A percentile compares a stretch with the other conserved stretches of the same genome.
Evolutionary conservation across 35 echinoderm and acorn worm genomes (phyloP).

Genomic region (Strongylocentrotus purpuratus): DNA sequence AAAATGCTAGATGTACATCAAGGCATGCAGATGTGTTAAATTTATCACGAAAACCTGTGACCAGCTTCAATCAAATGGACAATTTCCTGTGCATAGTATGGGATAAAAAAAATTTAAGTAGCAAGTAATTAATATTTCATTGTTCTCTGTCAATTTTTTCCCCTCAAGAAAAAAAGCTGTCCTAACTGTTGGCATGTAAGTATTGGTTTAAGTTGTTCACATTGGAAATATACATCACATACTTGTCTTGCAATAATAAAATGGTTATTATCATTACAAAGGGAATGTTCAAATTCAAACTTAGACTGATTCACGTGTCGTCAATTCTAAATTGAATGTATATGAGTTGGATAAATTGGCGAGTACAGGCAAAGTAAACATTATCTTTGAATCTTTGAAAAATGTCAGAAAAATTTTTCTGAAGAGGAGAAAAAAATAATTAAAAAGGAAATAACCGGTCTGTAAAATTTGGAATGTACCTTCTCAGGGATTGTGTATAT

Average conservation of each 20-base stretch:
- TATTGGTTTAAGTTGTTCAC: neutral
- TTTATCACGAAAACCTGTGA: constrained; percentile 22
- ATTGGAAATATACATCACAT: neutral
- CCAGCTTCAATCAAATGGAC: constrained; percentile 32
- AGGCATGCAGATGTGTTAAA: constrained; percentile 47
- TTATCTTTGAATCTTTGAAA: too few species aligned
- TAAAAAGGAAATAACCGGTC: neutral
- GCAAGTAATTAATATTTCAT: neutral
- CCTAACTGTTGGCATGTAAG: neutral
- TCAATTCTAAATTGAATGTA: neutral
- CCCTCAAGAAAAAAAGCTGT: neutral
- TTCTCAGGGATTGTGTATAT: neutral
- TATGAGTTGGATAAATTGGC: neutral
- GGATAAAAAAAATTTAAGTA: neutral
- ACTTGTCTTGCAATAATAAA: neutral
- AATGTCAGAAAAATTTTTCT: neutral
- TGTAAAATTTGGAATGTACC: neutral
- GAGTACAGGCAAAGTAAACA: neutral
- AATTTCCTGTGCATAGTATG: neutral
- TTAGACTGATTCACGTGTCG: neutral
- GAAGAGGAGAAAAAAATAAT: neutral
- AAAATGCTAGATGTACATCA: constrained; percentile 51
- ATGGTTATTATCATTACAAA: neutral
- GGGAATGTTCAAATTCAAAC: neutral
- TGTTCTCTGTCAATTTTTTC: neutral